These are phyloP conservation scores for Pangasius djambal DNA, from an alignment of 2,797 vertebrate genomes.

Conservation along the genomic window DNA sequence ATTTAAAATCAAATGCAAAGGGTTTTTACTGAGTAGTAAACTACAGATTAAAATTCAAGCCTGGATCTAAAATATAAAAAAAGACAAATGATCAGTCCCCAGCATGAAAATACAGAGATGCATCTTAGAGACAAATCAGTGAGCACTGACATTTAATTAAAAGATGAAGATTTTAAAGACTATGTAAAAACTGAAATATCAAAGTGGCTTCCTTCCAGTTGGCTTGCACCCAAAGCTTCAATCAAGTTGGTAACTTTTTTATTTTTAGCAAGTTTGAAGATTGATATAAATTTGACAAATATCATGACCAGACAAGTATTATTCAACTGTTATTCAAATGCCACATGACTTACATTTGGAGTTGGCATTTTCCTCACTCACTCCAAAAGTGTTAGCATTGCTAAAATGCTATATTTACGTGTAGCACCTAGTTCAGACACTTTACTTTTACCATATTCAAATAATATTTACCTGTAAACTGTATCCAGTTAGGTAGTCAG, in stretches of 20 bases:
- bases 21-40: not conserved
- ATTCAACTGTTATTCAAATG: not conserved
- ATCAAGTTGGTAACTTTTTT: not conserved
- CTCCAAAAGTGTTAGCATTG: not conserved
- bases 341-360: not conserved
- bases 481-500: no score
- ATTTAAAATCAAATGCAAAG: not conserved
- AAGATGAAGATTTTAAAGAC: not conserved
- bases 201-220: not conserved
- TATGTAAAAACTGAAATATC: not conserved
- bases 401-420: not conserved
- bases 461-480: no score
- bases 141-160: not conserved
- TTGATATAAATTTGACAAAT: not conserved
- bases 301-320: not conserved
- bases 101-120: not conserved
- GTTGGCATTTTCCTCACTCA: not conserved
- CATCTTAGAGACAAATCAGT: not conserved
- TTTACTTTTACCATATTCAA: no score
- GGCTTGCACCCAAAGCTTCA: not conserved
- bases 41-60: not conserved
- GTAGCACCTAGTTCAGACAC: not conserved
- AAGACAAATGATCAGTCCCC: not conserved
- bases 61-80: not conserved
- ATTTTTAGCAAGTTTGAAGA: not conserved